Evolutionary conservation across 2,888 invertebrate genomes (phyloP).

Genomic region (Plagiodera versicolora): DNA sequence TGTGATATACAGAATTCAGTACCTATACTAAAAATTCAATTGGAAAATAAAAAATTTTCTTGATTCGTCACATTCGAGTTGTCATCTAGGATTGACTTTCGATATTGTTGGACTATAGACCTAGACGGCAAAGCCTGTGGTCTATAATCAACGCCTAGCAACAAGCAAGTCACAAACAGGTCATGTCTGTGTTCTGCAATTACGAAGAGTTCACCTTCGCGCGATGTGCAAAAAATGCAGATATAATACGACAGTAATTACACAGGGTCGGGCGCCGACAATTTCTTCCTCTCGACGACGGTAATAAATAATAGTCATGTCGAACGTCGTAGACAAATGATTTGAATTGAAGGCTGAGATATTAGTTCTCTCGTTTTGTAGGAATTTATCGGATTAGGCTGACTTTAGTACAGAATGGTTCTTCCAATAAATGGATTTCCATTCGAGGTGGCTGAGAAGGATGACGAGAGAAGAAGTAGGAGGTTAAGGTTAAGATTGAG

Average conservation of each 20-base stretch:
- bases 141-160: constrained; percentile 13
- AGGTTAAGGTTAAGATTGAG: too few relatives aligned
- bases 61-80: too few relatives aligned
- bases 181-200: constrained; percentile 23
- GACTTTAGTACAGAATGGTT: too few relatives aligned
- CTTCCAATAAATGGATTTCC: too few relatives aligned
- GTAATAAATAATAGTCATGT: constrained; percentile 1
- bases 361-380: too few relatives aligned
- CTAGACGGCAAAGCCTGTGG: background rate
- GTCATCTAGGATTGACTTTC: background rate
- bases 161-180: constrained; percentile 21
- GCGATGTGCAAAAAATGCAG: constrained; percentile 17
- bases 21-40: too few relatives aligned
- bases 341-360: too few relatives aligned
- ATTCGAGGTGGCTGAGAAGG: too few relatives aligned
- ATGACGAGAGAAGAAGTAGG: too few relatives aligned
- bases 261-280: constrained; percentile 4
- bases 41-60: too few relatives aligned
- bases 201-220: constrained; percentile 22
- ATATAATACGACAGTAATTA: constrained; percentile 13
- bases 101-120: background rate
- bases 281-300: background rate
- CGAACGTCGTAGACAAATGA: background rate
- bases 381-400: too few relatives aligned
- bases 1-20: too few relatives aligned